Evolutionary conservation across 2,113 vertebrate species (phyloP).

Genomic region (Cercocebus atys): DNA sequence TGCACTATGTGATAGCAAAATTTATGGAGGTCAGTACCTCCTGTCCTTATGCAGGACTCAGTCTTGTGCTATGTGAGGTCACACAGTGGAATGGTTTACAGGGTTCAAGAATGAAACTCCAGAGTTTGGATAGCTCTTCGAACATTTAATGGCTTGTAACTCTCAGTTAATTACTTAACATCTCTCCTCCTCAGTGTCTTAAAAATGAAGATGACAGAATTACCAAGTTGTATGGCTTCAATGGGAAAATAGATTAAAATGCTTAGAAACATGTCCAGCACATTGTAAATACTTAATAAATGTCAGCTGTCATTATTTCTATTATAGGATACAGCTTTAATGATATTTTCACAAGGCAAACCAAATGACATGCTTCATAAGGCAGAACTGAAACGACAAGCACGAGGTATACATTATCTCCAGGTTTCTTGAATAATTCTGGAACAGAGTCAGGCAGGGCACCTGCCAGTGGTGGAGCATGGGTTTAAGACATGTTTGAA

Average conservation of each 20-base stretch:
- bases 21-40: no score
- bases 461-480: no score
- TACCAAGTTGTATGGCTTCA: neutral
- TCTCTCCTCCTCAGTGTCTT: neutral
- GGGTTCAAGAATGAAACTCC: neutral
- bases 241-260: neutral
- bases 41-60: neutral
- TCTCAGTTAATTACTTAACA: neutral
- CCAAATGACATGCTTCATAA: neutral
- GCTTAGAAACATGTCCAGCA: neutral
- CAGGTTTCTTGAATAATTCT: neutral
- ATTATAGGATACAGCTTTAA: neutral
- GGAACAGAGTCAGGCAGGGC: neutral
- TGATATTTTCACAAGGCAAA: neutral
- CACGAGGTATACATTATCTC: neutral
- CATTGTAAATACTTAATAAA: neutral
- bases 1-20: neutral
- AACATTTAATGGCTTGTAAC: neutral
- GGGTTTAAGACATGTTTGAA: neutral
- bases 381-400: neutral
- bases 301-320: neutral
- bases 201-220: neutral
- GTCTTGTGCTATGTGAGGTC: neutral
- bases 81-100: rapidly evolving
- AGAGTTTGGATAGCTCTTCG: neutral